A percentile compares a stretch with the other conserved stretches of the same genome.
Conservation (phyloP, 64 coral and sea anemone genomes). For the Astreopora myriophthalma region DNA sequence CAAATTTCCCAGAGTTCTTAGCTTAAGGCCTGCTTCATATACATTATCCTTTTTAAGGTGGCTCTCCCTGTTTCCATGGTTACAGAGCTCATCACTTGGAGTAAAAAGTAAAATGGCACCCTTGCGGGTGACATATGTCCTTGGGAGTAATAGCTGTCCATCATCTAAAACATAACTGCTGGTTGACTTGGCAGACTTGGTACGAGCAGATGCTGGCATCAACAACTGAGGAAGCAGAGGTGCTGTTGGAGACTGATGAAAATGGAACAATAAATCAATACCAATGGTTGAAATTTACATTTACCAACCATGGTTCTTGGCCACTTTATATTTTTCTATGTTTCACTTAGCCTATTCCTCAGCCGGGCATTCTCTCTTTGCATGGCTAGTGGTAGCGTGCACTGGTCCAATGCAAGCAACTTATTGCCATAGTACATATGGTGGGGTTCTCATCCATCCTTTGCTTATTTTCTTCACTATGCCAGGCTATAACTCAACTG, state of each 20-base stretch:
- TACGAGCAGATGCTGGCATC: background rate
- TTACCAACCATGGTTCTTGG: too few relatives aligned
- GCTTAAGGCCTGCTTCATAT: conserved; percentile 76
- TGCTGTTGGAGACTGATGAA: conserved; percentile 27
- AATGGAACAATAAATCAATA: background rate
- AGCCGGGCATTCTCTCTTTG: too few relatives aligned
- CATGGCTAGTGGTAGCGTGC: too few relatives aligned
- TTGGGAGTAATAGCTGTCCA: conserved; percentile 83
- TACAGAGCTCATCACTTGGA: conserved; percentile 71
- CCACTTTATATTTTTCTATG: too few relatives aligned
- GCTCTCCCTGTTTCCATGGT: conserved; percentile 7
- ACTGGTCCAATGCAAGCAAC: too few relatives aligned
- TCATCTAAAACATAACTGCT: conserved; percentile 51
- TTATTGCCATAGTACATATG: too few relatives aligned
- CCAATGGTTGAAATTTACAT: too few relatives aligned
- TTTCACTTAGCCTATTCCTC: too few relatives aligned
- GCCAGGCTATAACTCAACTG: too few relatives aligned
- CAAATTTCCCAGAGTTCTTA: conserved; percentile 79
- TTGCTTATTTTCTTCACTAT: too few relatives aligned
- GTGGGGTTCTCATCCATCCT: too few relatives aligned
- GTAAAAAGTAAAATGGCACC: conserved; percentile 88
- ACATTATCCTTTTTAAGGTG: conserved; percentile 42
- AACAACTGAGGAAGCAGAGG: conserved; percentile 49
- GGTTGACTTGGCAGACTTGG: conserved; percentile 25
- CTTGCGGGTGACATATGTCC: conserved; percentile 91